Percentiles rank a stretch among this genome's conserved stretches.
Evolutionary conservation across 2,888 invertebrate species (phyloP).

Genomic region (Orthosia cruda): DNA sequence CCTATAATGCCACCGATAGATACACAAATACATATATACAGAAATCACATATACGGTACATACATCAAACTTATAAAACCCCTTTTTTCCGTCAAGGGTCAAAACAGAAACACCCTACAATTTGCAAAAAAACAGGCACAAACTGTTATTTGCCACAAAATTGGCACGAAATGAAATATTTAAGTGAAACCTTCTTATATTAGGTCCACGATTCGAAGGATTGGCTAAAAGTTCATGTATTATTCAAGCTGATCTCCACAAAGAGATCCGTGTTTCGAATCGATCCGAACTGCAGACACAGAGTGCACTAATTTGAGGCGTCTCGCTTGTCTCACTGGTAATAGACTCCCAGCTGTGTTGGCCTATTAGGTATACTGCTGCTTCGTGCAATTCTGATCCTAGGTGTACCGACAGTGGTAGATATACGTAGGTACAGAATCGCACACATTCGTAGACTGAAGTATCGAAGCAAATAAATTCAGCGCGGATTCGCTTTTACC

Average conservation of each 20-base stretch:
- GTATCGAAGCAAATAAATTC: slow-evolving; percentile 14
- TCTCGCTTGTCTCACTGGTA: slow-evolving; percentile 2
- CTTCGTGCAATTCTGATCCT: not conserved
- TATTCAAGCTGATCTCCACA: slow-evolving; percentile 31
- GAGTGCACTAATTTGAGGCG: slow-evolving; percentile 52
- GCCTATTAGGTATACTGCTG: slow-evolving; percentile 4
- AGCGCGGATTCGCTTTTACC: slow-evolving; percentile 5
- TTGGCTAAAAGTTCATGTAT: slow-evolving; percentile 25
- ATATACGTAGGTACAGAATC: not conserved
- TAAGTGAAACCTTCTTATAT: slow-evolving; percentile 5
- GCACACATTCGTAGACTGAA: not conserved
- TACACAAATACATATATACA: no score
- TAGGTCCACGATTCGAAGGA: not conserved
- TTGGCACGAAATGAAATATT: slow-evolving; percentile 27
- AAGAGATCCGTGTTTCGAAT: slow-evolving; percentile 33
- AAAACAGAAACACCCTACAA: not conserved
- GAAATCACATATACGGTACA: no score
- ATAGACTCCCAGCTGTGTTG: slow-evolving; percentile 2
- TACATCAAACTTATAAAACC: no score
- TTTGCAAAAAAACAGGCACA: slow-evolving; percentile 1
- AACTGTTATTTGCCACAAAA: not conserved
- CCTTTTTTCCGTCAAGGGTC: no score
- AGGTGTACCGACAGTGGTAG: not conserved
- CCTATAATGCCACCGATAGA: no score
- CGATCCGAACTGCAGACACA: slow-evolving; percentile 44